Evolutionary conservation across 2,797 vertebrate genomes (phyloP), one percentile per base, ranked within the genome.

Genomic region (Cichlasoma orientale): DNA sequence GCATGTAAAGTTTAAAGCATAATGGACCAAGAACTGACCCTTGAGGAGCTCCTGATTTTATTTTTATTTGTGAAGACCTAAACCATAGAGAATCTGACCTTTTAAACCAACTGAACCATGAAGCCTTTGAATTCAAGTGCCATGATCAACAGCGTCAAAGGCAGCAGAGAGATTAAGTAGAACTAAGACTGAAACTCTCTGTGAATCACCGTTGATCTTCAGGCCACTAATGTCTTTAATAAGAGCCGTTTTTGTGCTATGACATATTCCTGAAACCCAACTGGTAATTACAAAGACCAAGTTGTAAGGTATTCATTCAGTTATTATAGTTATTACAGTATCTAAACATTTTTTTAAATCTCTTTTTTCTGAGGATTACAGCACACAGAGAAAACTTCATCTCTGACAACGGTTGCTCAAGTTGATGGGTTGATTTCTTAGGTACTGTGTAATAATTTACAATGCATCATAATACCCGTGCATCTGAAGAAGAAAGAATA

Each of bases 331-430:
- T 31, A 31, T 31, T 7, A 31, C 9, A 61, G n/a, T n/a, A n/a
- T n/a, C n/a, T 38, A 38, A 61, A 38, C 0, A 8, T 14, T 14
- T 41, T 57, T 23, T 0, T 0, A 12, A 61, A 41, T 61, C 4
- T 41, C n/a, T 16, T 0, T 0, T 38, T 31, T 31, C 36, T 41
- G 38, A 41, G 9, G 23, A 11, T 38, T 33, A 33, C 31, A 33
- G 31, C 31, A 33, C 31, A 33, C 2, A 44, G 36, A 63, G 23
- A 2, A 63, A 36, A 13, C 36, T 18, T 44, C 10, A 63, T 63
- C 36, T 63, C 14, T 63, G 59, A 11, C 38, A 25, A 25, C 14
- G 21, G 5, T 63, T 44, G 36, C 1, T 44, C 2, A 25, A 63
- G 25, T 44, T 18, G 14, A 44, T 63, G 8, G 8, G 14, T 44